Evolutionary conservation across 2,113 vertebrate genomes (phyloP).

Genomic region (Dipodomys merriami): DNA sequence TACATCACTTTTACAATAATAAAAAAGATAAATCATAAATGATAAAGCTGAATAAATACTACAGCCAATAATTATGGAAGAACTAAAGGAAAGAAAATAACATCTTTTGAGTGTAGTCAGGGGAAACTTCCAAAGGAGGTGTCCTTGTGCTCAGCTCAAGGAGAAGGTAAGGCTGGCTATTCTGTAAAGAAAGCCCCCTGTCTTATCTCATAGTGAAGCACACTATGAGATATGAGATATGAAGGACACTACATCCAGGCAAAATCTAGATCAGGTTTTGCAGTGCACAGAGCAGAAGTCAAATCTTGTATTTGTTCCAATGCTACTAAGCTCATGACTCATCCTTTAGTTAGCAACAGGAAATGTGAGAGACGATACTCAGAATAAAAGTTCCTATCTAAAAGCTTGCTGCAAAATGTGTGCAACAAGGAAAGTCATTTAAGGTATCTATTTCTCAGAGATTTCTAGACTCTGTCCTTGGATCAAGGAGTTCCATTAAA

Average conservation of each 20-base stretch:
- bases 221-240: too few species aligned
- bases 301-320: neutral
- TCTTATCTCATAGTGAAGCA: neutral
- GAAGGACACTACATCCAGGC: neutral
- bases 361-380: neutral
- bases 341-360: neutral
- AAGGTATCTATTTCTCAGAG: neutral
- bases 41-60: neutral
- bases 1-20: too few species aligned
- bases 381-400: neutral
- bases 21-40: too few species aligned
- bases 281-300: neutral
- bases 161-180: neutral
- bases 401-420: conserved; percentile 5
- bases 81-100: neutral
- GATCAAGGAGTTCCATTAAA: conserved; percentile 17
- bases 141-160: neutral
- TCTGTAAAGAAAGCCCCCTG: neutral
- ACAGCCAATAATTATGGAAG: neutral
- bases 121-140: neutral
- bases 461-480: conserved; percentile 6
- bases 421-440: conserved; percentile 30
- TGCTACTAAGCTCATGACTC: neutral
- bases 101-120: neutral
- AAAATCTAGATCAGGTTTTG: neutral